Evolutionary conservation across 2,888 invertebrate species (phyloP), one percentile per base, ranked within the genome.

Genomic region (Tetrapedia diversipes): DNA sequence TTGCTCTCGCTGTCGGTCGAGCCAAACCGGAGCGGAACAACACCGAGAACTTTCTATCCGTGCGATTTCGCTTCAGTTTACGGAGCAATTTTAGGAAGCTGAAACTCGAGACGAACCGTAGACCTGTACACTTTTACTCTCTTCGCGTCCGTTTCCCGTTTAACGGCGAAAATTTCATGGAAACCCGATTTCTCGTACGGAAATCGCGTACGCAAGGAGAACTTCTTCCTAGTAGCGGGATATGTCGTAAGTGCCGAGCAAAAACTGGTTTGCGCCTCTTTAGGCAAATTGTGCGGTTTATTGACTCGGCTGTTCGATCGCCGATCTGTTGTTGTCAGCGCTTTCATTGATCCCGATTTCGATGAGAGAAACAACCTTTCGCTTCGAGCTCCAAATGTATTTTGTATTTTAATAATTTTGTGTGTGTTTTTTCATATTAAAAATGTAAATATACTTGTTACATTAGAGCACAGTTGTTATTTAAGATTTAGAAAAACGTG

Each of bases 251-350:
- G 39, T 34, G 7, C 0, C 39, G 4, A 7, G 8, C 2, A 37
- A 39, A 60, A 65, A 53, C 43, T 24, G 45, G 68, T 73, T 61
- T 45, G 4, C 14, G 41, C 41, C 47, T 53, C 29, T 37, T 54
- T 39, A 4, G 22, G 19, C 14, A 6, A 32, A 37, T 34, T n/a
- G 0, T n/a, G n/a, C 3, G 22, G 14, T 51, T 69, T 54, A 24
- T 53, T 7, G 22, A 29, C 27, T 27, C 11, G 53, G 10, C 11
- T 39, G 10, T 37, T 39, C 4, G 14, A 32, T 53, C 10, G 14
- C 11, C 19, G n/a, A 29, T 11, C n/a, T 4, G 4, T n/a, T 34
- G n/a, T n/a, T 14, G 51, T 29, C 51, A n/a, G 16, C 29, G 29
- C 19, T 2, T 16, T 10, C 8, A 11, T 6, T 24, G 1, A n/a